These are phyloP conservation scores for Leucophora obtusa DNA, from an alignment of 2,888 invertebrate genomes.

Conservation along the genomic window DNA sequence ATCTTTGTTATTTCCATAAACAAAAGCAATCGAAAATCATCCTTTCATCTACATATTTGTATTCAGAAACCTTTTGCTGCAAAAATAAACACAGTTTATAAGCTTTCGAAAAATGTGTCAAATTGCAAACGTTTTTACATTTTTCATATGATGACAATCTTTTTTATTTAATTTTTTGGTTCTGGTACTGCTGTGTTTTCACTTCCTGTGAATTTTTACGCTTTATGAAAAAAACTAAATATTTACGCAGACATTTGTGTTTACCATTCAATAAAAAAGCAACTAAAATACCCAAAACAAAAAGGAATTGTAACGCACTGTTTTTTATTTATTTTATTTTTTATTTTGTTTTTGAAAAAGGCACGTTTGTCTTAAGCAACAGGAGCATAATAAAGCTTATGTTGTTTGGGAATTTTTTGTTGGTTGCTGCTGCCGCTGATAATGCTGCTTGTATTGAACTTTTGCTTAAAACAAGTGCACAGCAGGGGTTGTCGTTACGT, in stretches of 20 bases:
- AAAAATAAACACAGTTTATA: conserved; percentile 54
- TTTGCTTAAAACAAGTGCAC: conserved; percentile 75
- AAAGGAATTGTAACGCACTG: conserved; percentile 28
- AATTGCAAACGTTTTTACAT: conserved; percentile 67
- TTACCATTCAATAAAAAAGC: conserved; percentile 43
- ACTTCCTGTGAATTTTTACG: conserved; percentile 74
- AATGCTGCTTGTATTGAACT: conserved; percentile 63
- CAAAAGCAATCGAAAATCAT: conserved; percentile 29
- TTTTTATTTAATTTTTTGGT: conserved; percentile 35
- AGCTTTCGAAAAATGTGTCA: conserved; percentile 67
- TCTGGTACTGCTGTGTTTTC: conserved; percentile 72
- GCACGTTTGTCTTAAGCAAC: conserved; percentile 50
- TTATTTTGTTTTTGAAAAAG: neutral
- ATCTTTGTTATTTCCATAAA: conserved; percentile 24
- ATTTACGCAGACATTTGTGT: conserved; percentile 53
- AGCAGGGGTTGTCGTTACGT: conserved; percentile 69
- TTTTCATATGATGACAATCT: conserved; percentile 74
- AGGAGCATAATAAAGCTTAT: conserved; percentile 56
- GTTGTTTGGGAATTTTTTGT: conserved; percentile 37
- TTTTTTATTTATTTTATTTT: neutral
- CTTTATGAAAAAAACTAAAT: conserved; percentile 37
- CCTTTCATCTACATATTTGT: conserved; percentile 49
- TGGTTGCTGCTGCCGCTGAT: conserved; percentile 43
- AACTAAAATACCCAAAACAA: neutral
- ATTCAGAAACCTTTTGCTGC: conserved; percentile 15